Conservation (phyloP, 1,140 invertebrate species). For the Dufourea novaeangliae region DNA sequence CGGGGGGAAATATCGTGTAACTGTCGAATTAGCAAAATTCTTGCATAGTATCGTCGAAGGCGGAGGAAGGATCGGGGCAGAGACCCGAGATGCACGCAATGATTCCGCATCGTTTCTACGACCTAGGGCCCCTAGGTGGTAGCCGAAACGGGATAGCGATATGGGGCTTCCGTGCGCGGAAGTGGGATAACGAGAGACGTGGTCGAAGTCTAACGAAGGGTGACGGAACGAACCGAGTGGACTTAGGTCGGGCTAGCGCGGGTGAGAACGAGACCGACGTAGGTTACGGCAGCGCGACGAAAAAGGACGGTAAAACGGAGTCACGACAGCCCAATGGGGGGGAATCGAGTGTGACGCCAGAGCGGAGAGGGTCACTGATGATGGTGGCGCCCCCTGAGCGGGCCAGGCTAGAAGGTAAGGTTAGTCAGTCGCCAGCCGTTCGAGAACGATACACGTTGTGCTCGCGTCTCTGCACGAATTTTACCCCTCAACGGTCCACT, state of each 20-base stretch:
- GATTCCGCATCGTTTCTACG: slow-evolving; percentile 45
- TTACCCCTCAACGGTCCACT: slow-evolving; percentile 15
- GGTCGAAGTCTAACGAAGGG: slow-evolving; percentile 48
- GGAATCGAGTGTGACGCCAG: slow-evolving; percentile 44
- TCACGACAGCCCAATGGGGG: slow-evolving; percentile 18
- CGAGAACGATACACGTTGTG: slow-evolving; percentile 66
- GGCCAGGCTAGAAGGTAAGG: slow-evolving; percentile 67
- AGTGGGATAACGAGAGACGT: slow-evolving; percentile 4
- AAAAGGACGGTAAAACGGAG: slow-evolving; percentile 59
- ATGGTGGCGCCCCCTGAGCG: slow-evolving; percentile 73
- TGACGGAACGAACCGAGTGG: slow-evolving; percentile 38
- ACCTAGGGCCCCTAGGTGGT: slow-evolving; percentile 26
- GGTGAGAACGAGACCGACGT: slow-evolving; percentile 6
- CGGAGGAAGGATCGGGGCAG: slow-evolving; percentile 13
- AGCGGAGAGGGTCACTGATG: slow-evolving; percentile 31
- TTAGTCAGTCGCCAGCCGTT: slow-evolving; percentile 75
- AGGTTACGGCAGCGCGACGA: background rate
- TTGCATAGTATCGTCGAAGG: slow-evolving; percentile 22
- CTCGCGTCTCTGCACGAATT: slow-evolving; percentile 35
- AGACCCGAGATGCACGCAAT: slow-evolving; percentile 41
- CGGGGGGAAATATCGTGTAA: slow-evolving; percentile 36
- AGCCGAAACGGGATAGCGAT: slow-evolving; percentile 7
- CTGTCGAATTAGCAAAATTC: slow-evolving; percentile 50
- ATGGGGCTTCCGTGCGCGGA: background rate
- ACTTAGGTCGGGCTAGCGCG: slow-evolving; percentile 29